phyloP scores from a whole-genome alignment of 1,140 invertebrate genomes.

The Brachionus calyciflorus region DNA sequence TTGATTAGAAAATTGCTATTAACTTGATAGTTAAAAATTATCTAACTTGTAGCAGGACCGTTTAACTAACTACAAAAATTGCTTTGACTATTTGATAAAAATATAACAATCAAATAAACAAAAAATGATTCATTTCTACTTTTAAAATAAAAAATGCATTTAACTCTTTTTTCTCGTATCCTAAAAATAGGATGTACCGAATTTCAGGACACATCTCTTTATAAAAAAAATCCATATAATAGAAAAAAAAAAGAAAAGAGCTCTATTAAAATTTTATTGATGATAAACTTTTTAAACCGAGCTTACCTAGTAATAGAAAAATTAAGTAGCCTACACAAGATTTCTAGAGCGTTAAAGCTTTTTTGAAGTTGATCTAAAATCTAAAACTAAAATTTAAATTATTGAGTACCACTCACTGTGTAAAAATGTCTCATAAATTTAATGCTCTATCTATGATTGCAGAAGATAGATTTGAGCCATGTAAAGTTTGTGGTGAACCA shows the following conservation, averaged over 20 bases:
- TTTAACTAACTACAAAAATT: slow-evolving; percentile 17
- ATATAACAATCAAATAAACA: neutral
- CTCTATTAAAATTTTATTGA: neutral
- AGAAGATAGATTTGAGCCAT: slow-evolving; percentile 48
- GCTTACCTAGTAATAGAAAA: neutral
- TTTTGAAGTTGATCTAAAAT: too few species aligned
- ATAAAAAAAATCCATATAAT: slow-evolving; percentile 25
- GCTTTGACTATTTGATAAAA: slow-evolving; percentile 1
- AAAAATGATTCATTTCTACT: slow-evolving; percentile 9
- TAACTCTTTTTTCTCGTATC: slow-evolving; percentile 15
- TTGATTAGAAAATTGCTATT: neutral
- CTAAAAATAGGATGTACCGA: slow-evolving; percentile 26
- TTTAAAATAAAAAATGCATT: neutral
- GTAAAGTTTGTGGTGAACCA: slow-evolving; percentile 59
- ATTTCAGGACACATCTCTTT: slow-evolving; percentile 35
- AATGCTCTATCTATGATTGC: neutral
- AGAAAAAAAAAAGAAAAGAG: slow-evolving; percentile 24
- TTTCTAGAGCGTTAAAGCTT: too few species aligned
- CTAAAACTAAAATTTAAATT: too few species aligned
- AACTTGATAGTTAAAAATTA: neutral
- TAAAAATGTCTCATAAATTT: slow-evolving; percentile 4
- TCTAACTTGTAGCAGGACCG: neutral
- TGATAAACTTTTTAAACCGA: slow-evolving; percentile 17
- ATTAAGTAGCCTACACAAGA: too few species aligned
- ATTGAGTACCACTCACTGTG: too few species aligned